Percentiles rank a stretch among this genome's conserved stretches.
These are phyloP conservation scores for Laticauda colubrina DNA, from an alignment of 2,113 vertebrate species.

Conservation along the genomic window DNA sequence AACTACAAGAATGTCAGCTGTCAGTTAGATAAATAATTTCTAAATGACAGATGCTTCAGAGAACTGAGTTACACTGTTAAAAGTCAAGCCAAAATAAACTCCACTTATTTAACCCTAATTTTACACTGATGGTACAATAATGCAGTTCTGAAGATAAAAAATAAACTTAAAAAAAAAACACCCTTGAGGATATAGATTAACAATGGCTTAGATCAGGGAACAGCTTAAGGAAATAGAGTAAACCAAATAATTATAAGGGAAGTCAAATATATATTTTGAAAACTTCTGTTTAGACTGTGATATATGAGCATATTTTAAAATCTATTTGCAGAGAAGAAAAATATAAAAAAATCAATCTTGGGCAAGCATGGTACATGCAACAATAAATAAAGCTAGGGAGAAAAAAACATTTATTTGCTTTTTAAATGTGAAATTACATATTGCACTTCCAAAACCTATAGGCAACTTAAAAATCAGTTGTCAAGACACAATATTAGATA, in stretches of 20 bases:
- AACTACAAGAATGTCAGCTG: constrained; percentile 47
- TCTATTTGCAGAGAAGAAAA: constrained; percentile 55
- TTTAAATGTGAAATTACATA: not conserved
- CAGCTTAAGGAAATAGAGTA: constrained; percentile 68
- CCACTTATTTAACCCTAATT: constrained; percentile 46
- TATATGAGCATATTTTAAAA: constrained; percentile 61
- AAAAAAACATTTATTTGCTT: not conserved
- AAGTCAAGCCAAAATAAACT: constrained; percentile 50
- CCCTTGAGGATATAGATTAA: constrained; percentile 63
- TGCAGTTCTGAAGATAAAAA: constrained; percentile 53
- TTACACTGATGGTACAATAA: constrained; percentile 52
- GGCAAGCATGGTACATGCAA: constrained; percentile 12
- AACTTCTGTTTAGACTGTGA: constrained; percentile 58
- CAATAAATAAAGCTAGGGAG: not conserved
- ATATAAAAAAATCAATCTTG: constrained; percentile 43
- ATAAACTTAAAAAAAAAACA: not conserved
- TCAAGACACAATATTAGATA: no score
- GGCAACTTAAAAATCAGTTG: not conserved
- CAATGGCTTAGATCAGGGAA: constrained; percentile 71
- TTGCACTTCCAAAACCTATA: not conserved
- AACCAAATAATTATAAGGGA: constrained; percentile 65
- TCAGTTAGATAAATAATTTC: constrained; percentile 29
- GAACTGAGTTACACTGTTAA: constrained; percentile 51
- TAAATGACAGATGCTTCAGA: constrained; percentile 51
- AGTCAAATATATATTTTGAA: constrained; percentile 62